Evolutionary conservation across 2,888 invertebrate genomes (phyloP), one percentile per base, ranked within the genome.

Genomic region (Eucera pruinosa): DNA sequence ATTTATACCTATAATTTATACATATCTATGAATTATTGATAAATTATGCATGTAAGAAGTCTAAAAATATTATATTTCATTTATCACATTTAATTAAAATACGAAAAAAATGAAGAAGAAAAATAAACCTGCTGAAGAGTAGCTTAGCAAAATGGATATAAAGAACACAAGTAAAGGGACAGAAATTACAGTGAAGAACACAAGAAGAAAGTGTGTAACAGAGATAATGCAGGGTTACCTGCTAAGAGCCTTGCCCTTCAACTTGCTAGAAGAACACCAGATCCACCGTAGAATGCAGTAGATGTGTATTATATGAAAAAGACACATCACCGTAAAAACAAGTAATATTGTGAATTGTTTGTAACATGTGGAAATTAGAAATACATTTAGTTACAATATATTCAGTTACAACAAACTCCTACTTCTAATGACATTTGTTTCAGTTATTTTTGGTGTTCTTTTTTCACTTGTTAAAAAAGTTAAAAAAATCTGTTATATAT

Each of bases 171-270:
- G 55, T 57, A 57, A 45, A 36, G 25, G 73, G 36, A 79, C n/a
- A 79, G 39, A 66, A 55, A 66, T 61, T 68, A 67, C 47, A 70
- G 50, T 69, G 33, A 65, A 58, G 55, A 74, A 57, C 45, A 67
- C 39, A 52, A 75, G 58, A 73, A 78, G 48, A 60, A 76, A 78
- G 58, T 66, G 78, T 80, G 82, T 75, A 84, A 78, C 90, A 89
- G 91, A 92, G 89, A 90, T 92, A 93, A 90, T 92, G 89, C 91
- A 93, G 94, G 94, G 95, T 95, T 95, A 96, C 96, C 96, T 96
- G 95, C 95, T 95, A 93, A 96, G 93, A 93, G 94, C 95, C 94
- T 96, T 96, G 94, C 96, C 96, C 93, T 95, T 96, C 90, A 96
- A 96, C 95, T 95, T 95, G 95, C 96, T 96, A 93, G 92, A 94